Base-by-base conservation (phyloP, 2,113 vertebrate species). In the Atherinomorus stipes region DNA sequence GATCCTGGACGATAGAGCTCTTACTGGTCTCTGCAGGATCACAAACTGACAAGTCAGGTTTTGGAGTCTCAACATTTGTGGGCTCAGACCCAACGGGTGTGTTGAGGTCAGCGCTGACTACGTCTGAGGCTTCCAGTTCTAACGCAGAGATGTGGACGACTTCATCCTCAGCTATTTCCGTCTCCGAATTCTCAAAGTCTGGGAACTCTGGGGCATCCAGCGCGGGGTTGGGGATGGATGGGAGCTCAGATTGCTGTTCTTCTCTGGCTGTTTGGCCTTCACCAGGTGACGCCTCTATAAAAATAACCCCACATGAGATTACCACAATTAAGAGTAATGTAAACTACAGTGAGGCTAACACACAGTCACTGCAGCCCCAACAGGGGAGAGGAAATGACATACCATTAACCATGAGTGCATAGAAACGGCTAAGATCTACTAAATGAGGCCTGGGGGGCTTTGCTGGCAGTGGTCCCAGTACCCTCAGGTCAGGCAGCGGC, bases 371-470 rank as follows among this genome's bases (percentile, higher is more conserved):
- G 50, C 21, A 15, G 51, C 25, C 64, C 50, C 11, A 71, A 61
- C 64, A 54, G 1, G 0, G 16, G 23, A 18, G 12, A 60, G 56
- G 3, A 54, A 71, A 49, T 45, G 0, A 45, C 65, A 19, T 72
- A 68, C 82, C 79, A 9, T 74, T 22, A 19, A 11, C 19, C 26
- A 42, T 34, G 19, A 26, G 70, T 2, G 1, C 13, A 16, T 16
- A 58, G 65, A 86, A 90, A 45, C 22, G 5, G 26, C 80, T 47
- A 26, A 98, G 92, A 62, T 95, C 92, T 34, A 96, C 87, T 0
- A n/a, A n/a, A 0, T 89, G 93, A 22, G 96, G 96, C 78, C 94
- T 95, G 1, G 66, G 58, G 2, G 96, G 96, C 71, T 98, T 99
- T 40, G 9, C 11, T 26, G 96, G 96, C 28, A 81, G 66, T 6